phyloP scores from a whole-genome alignment of 2,888 invertebrate species.

The Crossocerus cetratus region DNA sequence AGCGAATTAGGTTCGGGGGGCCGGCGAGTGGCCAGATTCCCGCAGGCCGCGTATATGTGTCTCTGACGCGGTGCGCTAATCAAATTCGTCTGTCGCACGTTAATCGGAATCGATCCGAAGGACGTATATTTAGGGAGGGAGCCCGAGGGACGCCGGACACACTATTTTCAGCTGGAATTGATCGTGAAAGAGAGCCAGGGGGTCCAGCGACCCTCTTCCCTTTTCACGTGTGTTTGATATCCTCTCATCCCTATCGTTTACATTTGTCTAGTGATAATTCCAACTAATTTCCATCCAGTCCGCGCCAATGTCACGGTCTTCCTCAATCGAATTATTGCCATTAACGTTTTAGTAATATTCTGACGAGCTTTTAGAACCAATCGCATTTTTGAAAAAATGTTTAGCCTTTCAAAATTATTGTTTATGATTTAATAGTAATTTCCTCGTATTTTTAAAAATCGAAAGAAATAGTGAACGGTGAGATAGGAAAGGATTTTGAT shows the following conservation, averaged over 20 bases:
- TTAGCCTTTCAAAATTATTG: no score
- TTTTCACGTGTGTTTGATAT: conserved; percentile 3
- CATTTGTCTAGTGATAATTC: no score
- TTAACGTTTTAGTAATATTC: no score
- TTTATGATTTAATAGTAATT: neutral
- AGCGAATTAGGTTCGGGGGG: conserved; percentile 6
- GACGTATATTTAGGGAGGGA: conserved; percentile 47
- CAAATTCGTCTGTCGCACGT: conserved; percentile 50
- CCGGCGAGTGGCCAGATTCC: conserved; percentile 28
- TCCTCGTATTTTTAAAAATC: neutral
- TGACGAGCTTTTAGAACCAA: no score
- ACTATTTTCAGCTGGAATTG: conserved; percentile 42
- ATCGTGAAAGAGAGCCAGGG: conserved; percentile 27
- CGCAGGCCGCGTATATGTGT: conserved; percentile 36
- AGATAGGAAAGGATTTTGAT: no score
- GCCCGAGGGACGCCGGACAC: conserved; percentile 44
- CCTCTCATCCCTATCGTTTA: no score
- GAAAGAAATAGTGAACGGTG: no score
- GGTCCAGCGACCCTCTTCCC: conserved; percentile 23
- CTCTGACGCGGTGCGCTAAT: conserved; percentile 44
- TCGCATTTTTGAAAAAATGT: no score
- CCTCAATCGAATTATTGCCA: no score
- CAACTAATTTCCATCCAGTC: no score
- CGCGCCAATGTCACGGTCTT: no score
- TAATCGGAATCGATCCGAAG: conserved; percentile 46